Evolutionary conservation across 2,888 invertebrate species (phyloP).

Genomic region (Linnaemya tessellans): DNA sequence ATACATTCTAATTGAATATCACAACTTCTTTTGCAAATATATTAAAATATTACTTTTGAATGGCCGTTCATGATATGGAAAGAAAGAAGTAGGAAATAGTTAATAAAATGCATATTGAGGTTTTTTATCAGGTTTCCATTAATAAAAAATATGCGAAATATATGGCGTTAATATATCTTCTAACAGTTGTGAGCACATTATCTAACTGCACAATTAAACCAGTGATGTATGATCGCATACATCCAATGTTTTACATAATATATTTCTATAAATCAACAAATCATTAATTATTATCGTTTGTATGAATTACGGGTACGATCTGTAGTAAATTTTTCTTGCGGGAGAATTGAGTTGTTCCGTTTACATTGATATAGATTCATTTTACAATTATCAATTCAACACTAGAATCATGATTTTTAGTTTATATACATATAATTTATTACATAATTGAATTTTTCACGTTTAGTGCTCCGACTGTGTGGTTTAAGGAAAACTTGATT

Average conservation of each 20-base stretch:
- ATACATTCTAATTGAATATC: no score
- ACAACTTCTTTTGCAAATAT: no score
- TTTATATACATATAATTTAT: slow-evolving; percentile 12
- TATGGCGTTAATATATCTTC: slow-evolving; percentile 24
- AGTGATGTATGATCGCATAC: slow-evolving; percentile 41
- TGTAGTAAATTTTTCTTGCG: neutral
- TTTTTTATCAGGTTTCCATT: slow-evolving; percentile 2
- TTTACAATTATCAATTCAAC: slow-evolving; percentile 43
- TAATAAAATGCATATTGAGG: neutral
- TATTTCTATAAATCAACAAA: slow-evolving; percentile 59
- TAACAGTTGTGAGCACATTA: slow-evolving; percentile 28
- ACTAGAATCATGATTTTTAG: slow-evolving; percentile 31
- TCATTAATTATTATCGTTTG: slow-evolving; percentile 41
- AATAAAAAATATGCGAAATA: no score
- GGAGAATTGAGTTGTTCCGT: slow-evolving; percentile 53
- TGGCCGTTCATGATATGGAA: neutral
- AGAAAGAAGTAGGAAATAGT: neutral
- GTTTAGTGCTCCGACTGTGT: neutral
- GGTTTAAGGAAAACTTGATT: slow-evolving; percentile 16
- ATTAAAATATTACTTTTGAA: neutral
- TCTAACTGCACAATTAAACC: slow-evolving; percentile 43
- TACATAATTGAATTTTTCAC: slow-evolving; percentile 5
- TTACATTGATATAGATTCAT: slow-evolving; percentile 27
- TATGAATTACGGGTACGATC: neutral
- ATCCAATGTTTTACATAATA: slow-evolving; percentile 60